phyloP scores from a whole-genome alignment of 2,113 vertebrate species.

The Takifugu bimaculatus region DNA sequence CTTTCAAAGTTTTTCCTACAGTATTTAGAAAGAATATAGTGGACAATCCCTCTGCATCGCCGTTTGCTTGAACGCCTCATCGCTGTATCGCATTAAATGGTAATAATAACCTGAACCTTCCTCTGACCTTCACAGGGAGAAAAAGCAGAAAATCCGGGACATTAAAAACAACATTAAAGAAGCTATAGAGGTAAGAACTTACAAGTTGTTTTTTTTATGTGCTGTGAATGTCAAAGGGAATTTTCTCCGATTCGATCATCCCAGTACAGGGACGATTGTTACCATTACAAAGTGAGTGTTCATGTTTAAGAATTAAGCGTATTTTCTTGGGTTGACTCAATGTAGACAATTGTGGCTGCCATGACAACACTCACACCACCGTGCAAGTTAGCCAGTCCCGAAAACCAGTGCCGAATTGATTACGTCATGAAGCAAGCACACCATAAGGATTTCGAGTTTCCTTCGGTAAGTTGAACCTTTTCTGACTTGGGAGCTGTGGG shows the following conservation, averaged over 20 bases:
- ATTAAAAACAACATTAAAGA: slow-evolving; percentile 99
- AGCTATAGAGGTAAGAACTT: slow-evolving; percentile 92
- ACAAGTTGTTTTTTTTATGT: not conserved
- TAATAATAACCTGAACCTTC: not conserved
- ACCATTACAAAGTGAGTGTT: not conserved
- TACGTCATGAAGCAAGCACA: slow-evolving; percentile 90
- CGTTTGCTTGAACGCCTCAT: no score
- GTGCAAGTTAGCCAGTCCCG: slow-evolving; percentile 89
- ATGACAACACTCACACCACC: slow-evolving; percentile 92
- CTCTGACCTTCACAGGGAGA: slow-evolving; percentile 83
- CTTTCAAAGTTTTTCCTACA: no score
- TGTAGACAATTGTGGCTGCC: slow-evolving; percentile 92
- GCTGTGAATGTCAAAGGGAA: not conserved
- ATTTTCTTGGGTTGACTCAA: slow-evolving; percentile 12
- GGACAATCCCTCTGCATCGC: no score
- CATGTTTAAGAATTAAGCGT: not conserved
- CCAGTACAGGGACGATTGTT: not conserved
- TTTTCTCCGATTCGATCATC: no score
- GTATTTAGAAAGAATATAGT: no score
- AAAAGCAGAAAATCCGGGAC: slow-evolving; percentile 96
- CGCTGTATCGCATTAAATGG: no score
- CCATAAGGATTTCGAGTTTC: slow-evolving; percentile 96
- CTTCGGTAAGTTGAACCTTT: slow-evolving; percentile 78
- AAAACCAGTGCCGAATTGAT: slow-evolving; percentile 91
- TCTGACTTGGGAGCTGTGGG: not conserved